Percentiles rank a stretch among this genome's conserved stretches.
Conservation (phyloP, 1,140 invertebrate species). For the Drosophila bocqueti region DNA sequence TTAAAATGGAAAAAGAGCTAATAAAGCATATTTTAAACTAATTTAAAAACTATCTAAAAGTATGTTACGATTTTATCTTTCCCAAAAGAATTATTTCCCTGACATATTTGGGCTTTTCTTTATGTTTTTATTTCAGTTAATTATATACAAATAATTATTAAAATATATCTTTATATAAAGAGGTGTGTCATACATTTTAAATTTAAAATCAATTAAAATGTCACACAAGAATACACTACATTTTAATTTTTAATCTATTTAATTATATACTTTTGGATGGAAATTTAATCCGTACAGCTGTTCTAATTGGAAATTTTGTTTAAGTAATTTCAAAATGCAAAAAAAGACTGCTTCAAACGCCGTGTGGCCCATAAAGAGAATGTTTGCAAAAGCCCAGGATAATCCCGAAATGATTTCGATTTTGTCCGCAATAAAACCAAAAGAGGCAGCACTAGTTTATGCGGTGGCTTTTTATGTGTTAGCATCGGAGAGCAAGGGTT, state of each 20-base stretch:
- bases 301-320: not conserved
- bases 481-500: not conserved
- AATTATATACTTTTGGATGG: not conserved
- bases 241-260: not conserved
- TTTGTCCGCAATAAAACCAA: not conserved
- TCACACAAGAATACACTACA: not conserved
- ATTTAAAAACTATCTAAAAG: not conserved
- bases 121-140: not conserved
- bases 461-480: conserved; percentile 19
- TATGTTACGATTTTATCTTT: too few species aligned
- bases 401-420: conserved; percentile 10
- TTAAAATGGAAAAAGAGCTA: not conserved
- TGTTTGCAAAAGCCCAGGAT: not conserved
- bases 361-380: not conserved
- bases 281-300: not conserved
- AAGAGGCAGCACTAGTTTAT: conserved; percentile 8
- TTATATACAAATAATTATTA: not conserved
- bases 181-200: not conserved
- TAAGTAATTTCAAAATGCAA: not conserved
- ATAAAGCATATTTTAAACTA: too few species aligned
- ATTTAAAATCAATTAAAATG: not conserved
- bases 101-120: too few species aligned
- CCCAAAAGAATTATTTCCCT: too few species aligned
- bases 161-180: not conserved
- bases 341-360: not conserved